Conservation (phyloP, 2,888 invertebrate genomes). For the Ferdinandea cuprea region DNA sequence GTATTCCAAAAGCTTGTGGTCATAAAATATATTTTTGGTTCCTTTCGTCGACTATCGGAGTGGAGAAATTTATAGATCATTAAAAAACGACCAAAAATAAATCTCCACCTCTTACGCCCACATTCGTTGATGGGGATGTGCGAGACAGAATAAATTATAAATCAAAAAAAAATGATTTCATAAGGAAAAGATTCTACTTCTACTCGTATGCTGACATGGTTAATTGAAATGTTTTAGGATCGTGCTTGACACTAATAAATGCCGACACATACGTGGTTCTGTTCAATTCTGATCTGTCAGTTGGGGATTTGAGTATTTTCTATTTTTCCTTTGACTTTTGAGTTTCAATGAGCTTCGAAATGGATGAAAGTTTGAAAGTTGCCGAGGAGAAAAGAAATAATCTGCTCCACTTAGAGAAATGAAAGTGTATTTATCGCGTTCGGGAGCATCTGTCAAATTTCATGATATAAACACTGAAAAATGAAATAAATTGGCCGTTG, state of each 20-base stretch:
- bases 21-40: constrained; percentile 53
- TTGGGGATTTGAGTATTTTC: constrained; percentile 14
- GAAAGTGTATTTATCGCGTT: constrained; percentile 38
- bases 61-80: constrained; percentile 33
- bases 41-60: constrained; percentile 5
- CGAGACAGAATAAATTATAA: constrained; percentile 42
- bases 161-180: constrained; percentile 57
- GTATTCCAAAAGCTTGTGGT: constrained; percentile 19
- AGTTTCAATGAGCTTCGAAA: not conserved
- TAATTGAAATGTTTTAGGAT: constrained; percentile 57
- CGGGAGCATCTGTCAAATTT: constrained; percentile 31
- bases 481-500: constrained; percentile 23
- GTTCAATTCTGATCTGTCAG: constrained; percentile 47
- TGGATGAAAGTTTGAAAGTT: not conserved
- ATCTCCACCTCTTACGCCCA: constrained; percentile 61
- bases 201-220: constrained; percentile 39
- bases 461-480: constrained; percentile 25
- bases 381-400: not conserved
- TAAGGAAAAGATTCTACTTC: too few relatives aligned
- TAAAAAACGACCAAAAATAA: constrained; percentile 65
- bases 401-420: constrained; percentile 21
- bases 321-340: not conserved
- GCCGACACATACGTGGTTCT: constrained; percentile 52
- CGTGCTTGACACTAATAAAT: constrained; percentile 62
- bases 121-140: constrained; percentile 41